phyloP scores from a whole-genome alignment of 1,140 invertebrate genomes.

The Dendroctonus ponderosae region DNA sequence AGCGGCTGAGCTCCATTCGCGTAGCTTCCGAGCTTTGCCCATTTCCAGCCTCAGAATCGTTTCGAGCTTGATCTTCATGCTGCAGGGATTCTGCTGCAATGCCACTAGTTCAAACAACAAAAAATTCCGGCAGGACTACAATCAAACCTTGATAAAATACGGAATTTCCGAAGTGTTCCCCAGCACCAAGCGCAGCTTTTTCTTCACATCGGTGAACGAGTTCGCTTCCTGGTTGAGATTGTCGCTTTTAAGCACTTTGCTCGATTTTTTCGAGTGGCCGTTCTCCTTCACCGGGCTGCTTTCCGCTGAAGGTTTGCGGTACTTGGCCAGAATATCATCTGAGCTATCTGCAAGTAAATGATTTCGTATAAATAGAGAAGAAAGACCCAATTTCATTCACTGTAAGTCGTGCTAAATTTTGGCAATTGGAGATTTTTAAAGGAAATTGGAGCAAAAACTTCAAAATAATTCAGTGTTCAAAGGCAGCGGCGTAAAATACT shows the following conservation, averaged over 20 bases:
- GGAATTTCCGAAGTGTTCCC: conserved; percentile 55
- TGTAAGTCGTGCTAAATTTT: too few relatives aligned
- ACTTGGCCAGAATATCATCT: conserved; percentile 95
- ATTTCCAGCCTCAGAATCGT: conserved; percentile 76
- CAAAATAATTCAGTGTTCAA: too few relatives aligned
- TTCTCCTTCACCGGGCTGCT: conserved; percentile 54
- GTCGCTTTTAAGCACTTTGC: conserved; percentile 31
- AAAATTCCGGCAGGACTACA: background rate
- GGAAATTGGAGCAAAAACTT: too few relatives aligned
- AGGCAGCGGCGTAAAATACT: too few relatives aligned
- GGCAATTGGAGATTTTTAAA: too few relatives aligned
- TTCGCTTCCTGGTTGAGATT: conserved; percentile 32
- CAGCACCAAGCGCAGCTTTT: conserved; percentile 88
- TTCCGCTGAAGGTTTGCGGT: conserved; percentile 73
- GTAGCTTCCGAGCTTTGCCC: conserved; percentile 84
- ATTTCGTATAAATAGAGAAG: too few relatives aligned
- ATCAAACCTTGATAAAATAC: conserved; percentile 38
- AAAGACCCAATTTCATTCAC: too few relatives aligned
- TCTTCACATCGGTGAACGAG: conserved; percentile 72
- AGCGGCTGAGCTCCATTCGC: conserved; percentile 77
- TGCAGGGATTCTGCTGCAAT: conserved; percentile 38
- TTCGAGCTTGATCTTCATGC: conserved; percentile 62
- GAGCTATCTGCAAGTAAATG: conserved; percentile 62
- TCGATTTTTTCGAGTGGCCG: conserved; percentile 26
- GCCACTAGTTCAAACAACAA: background rate